These are phyloP conservation scores for Musca vetustissima DNA, from an alignment of 1,140 invertebrate species.

Conservation along the genomic window DNA sequence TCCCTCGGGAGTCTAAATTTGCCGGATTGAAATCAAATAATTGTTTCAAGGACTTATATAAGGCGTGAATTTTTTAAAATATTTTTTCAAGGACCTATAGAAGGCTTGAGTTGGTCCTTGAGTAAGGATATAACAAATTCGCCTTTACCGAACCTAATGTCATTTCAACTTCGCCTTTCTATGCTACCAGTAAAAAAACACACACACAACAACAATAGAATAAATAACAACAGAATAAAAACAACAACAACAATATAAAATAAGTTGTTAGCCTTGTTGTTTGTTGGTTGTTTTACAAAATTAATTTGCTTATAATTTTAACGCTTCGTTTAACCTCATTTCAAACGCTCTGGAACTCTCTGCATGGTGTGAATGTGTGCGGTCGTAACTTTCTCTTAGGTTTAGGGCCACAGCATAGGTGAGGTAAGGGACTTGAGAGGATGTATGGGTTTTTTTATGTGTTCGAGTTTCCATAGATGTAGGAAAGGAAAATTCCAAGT, in stretches of 20 bases:
- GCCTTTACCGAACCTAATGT: no score
- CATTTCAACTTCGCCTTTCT: no score
- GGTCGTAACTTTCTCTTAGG: neutral
- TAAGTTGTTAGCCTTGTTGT: constrained; percentile 23
- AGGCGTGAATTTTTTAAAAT: no score
- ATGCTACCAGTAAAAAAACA: no score
- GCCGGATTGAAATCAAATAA: no score
- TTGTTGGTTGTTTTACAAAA: constrained; percentile 15
- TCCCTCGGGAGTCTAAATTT: no score
- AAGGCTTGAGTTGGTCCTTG: no score
- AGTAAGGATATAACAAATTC: no score
- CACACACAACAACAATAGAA: neutral
- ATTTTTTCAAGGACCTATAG: no score
- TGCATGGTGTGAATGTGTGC: constrained; percentile 10
- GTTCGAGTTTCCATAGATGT: neutral
- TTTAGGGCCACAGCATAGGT: neutral
- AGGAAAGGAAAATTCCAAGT: neutral
- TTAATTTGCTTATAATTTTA: constrained; percentile 32
- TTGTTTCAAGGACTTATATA: no score
- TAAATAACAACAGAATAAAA: constrained; percentile 3
- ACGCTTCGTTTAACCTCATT: constrained; percentile 30
- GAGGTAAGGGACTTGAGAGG: neutral
- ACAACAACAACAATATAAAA: constrained; percentile 13
- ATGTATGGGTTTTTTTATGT: neutral
- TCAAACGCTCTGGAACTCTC: neutral